Conservation (phyloP, 2,888 invertebrate species). For the Pristionchus exspectatus region DNA sequence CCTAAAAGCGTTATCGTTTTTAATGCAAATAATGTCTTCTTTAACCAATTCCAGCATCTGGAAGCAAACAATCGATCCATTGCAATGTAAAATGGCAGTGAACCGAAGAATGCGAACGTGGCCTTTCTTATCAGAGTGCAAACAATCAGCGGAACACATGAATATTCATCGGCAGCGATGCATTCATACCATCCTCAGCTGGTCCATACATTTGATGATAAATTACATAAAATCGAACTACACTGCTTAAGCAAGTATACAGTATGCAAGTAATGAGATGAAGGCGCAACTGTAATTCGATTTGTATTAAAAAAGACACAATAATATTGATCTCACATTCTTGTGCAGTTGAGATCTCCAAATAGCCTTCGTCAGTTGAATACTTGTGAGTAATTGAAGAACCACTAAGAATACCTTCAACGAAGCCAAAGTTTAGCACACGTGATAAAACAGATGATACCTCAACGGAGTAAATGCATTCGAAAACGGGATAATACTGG, state of each 20-base stretch:
- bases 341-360: neutral
- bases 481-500: neutral
- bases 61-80: conserved; percentile 10
- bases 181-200: neutral
- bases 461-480: neutral
- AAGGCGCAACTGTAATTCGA: neutral
- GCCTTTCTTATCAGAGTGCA: conserved; percentile 11
- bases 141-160: neutral
- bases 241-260: neutral
- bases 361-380: neutral
- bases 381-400: neutral
- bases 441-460: neutral
- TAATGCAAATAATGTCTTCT: too few species aligned
- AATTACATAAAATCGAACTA: neutral
- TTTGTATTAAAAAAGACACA: neutral
- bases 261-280: neutral
- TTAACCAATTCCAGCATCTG: neutral
- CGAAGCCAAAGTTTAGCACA: neutral
- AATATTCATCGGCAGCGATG: too few species aligned
- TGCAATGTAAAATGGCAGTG: neutral
- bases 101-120: neutral
- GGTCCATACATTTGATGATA: neutral
- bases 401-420: neutral
- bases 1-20: neutral
- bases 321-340: neutral